Percentiles rank a stretch among this genome's conserved stretches.
These are phyloP conservation scores for Crossocerus cetratus DNA, from an alignment of 2,888 invertebrate species.

Conservation along the genomic window DNA sequence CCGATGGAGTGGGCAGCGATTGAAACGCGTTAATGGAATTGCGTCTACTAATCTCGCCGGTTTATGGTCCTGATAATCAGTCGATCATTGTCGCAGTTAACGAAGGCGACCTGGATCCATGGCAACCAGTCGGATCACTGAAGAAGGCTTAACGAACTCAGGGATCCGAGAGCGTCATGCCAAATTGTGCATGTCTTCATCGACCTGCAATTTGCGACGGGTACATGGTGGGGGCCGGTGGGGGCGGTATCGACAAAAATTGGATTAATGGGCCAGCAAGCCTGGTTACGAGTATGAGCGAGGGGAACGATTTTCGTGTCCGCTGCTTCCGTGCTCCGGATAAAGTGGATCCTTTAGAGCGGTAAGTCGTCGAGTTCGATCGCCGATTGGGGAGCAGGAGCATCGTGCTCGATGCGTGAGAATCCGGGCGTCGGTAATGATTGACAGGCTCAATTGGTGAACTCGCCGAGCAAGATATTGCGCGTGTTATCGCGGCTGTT, in stretches of 20 bases:
- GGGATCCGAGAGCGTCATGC: background rate
- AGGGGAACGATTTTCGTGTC: no score
- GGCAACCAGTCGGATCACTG: background rate
- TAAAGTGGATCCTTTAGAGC: background rate
- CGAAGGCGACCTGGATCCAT: background rate
- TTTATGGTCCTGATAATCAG: slow-evolving; percentile 3
- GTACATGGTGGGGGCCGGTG: background rate
- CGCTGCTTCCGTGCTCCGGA: no score
- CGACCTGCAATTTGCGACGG: background rate
- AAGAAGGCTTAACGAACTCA: slow-evolving; percentile 5
- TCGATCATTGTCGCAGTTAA: slow-evolving; percentile 7
- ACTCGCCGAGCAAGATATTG: slow-evolving; percentile 60
- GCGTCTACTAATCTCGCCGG: slow-evolving; percentile 16
- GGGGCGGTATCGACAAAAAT: background rate
- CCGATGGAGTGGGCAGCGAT: background rate
- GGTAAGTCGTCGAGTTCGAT: slow-evolving; percentile 28
- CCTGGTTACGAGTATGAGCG: no score
- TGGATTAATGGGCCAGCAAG: background rate
- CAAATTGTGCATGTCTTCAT: background rate
- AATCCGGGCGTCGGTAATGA: slow-evolving; percentile 30
- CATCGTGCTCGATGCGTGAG: slow-evolving; percentile 11
- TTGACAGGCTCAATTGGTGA: slow-evolving; percentile 57
- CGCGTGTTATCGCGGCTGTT: slow-evolving; percentile 55
- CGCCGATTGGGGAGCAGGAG: slow-evolving; percentile 14
- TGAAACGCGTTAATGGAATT: slow-evolving; percentile 34